A percentile compares a stretch with the other conserved stretches of the same genome.
Conservation (phyloP, 1,140 invertebrate genomes). For the Rhopalosiphum maidis region DNA sequence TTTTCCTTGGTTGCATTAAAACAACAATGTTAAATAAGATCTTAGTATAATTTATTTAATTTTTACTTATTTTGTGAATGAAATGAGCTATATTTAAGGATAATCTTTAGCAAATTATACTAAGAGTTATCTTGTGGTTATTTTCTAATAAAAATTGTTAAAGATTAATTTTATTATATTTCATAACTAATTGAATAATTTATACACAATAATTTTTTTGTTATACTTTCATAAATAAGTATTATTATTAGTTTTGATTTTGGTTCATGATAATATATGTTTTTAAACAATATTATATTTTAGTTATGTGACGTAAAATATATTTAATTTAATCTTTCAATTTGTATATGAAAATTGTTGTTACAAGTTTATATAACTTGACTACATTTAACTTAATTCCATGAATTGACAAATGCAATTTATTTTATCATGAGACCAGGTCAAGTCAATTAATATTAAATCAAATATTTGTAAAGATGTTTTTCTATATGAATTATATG, state of each 20-base stretch:
- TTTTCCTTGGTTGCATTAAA: neutral
- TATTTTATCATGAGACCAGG: neutral
- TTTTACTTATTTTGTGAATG: neutral
- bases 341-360: neutral
- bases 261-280: neutral
- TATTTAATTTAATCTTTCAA: neutral
- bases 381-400: neutral
- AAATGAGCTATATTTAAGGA: neutral
- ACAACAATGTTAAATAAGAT: neutral
- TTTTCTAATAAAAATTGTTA: neutral
- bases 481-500: neutral
- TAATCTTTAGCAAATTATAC: neutral
- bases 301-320: neutral
- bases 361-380: neutral
- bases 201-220: neutral
- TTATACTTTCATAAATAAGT: neutral
- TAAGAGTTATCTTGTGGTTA: neutral
- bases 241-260: neutral
- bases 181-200: neutral
- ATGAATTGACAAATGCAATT: neutral
- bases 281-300: neutral
- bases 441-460: neutral
- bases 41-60: neutral
- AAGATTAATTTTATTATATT: neutral
- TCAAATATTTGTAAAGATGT: neutral